These are phyloP conservation scores for Habropoda laboriosa DNA, from an alignment of 1,140 invertebrate species.

Conservation along the genomic window DNA sequence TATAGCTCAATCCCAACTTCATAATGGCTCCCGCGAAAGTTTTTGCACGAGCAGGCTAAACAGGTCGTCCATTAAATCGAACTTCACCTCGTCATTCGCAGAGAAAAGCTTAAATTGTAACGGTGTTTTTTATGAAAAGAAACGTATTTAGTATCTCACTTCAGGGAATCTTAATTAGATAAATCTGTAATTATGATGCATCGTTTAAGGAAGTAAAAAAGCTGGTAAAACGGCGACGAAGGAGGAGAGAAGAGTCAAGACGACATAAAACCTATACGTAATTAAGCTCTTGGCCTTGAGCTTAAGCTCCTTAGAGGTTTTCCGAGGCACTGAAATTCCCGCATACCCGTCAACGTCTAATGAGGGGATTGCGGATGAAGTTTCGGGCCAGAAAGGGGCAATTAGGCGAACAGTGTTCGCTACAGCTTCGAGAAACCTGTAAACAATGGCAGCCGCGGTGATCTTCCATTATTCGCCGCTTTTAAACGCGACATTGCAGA, in stretches of 20 bases:
- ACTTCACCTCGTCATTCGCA: background rate
- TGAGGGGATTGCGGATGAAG: conserved; percentile 73
- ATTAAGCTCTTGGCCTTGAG: conserved; percentile 67
- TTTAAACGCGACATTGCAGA: too few species aligned
- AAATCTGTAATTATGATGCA: background rate
- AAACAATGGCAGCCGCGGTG: background rate
- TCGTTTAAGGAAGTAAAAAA: background rate
- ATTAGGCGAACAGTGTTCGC: conserved; percentile 62
- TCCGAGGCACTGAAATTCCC: conserved; percentile 73
- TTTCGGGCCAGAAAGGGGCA: conserved; percentile 60
- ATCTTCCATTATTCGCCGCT: background rate
- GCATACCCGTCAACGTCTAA: conserved; percentile 73
- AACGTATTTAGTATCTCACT: too few species aligned
- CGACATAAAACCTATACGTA: conserved; percentile 59
- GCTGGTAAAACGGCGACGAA: background rate
- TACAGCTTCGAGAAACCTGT: background rate
- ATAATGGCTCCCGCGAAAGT: conserved; percentile 59
- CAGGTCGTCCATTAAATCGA: background rate
- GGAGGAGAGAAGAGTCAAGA: conserved; percentile 15
- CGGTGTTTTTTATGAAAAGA: too few species aligned
- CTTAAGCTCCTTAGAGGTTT: conserved; percentile 74
- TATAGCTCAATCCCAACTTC: conserved; percentile 72
- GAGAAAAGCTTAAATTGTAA: too few species aligned
- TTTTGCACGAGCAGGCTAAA: conserved; percentile 15
- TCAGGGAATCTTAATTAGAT: too few species aligned